Evolutionary conservation across 2,797 vertebrate species (phyloP).

Genomic region (Liasis olivaceus): DNA sequence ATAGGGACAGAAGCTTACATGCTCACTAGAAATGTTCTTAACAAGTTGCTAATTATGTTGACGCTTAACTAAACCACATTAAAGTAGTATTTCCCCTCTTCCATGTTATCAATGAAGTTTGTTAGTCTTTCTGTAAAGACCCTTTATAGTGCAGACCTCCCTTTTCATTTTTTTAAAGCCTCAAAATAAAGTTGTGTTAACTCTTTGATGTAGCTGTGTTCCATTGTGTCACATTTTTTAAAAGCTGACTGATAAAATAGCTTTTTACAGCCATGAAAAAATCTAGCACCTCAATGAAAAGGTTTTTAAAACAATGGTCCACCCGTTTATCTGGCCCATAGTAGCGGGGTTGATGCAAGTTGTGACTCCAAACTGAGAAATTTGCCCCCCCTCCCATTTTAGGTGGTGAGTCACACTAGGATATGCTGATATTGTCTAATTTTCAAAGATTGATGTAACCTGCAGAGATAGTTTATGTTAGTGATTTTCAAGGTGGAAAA

Average conservation of each 20-base stretch:
- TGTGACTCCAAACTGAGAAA: neutral
- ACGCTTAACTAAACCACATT: neutral
- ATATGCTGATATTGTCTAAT: neutral
- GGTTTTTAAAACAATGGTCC: neutral
- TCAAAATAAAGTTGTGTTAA: neutral
- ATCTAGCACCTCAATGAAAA: neutral
- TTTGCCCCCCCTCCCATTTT: neutral
- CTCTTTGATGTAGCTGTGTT: neutral
- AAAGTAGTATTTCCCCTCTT: constrained; percentile 2
- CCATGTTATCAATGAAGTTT: constrained; percentile 7
- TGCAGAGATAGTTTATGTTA: neutral
- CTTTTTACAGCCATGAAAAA: neutral
- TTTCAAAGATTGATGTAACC: neutral
- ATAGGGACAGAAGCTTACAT: neutral
- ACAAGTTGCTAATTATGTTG: neutral
- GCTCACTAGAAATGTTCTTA: neutral
- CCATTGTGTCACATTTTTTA: neutral
- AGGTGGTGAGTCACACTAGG: neutral
- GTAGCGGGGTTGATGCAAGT: neutral
- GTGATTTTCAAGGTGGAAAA: neutral
- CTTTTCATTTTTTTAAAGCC: neutral
- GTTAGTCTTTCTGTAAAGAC: constrained; percentile 12
- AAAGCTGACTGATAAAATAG: too few relatives aligned
- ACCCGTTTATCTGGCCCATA: neutral
- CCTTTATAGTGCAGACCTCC: neutral